phyloP scores from a whole-genome alignment of 2,113 vertebrate genomes.

The Montifringilla adamsi region DNA sequence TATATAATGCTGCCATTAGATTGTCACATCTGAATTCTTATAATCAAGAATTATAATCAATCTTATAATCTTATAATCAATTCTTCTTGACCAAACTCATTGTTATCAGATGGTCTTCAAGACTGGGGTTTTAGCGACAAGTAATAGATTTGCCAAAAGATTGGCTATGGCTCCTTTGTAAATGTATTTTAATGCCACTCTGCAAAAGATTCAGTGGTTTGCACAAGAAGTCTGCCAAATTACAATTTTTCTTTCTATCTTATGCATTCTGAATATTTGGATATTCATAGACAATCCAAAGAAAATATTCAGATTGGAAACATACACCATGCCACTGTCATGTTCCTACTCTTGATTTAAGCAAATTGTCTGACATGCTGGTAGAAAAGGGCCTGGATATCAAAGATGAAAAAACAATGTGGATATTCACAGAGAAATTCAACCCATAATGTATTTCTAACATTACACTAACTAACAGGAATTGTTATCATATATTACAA shows the following conservation, averaged over 20 bases:
- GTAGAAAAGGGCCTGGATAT: background rate
- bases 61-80: no score
- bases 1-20: background rate
- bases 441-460: background rate
- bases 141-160: background rate
- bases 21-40: background rate
- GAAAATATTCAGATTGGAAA: background rate
- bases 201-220: background rate
- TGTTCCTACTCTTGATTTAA: background rate
- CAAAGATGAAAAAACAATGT: background rate
- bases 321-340: background rate
- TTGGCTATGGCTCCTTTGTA: background rate
- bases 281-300: background rate
- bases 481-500: background rate
- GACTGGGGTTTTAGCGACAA: background rate
- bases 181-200: background rate
- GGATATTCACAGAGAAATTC: background rate
- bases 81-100: background rate
- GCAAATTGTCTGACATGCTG: background rate
- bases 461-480: background rate
- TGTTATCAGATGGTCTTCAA: constrained; percentile 18
- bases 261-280: background rate
- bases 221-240: background rate
- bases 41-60: background rate
- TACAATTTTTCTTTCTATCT: background rate